Evolutionary conservation across 1,140 invertebrate species (phyloP).

Genomic region (Ctenoplectra terminalis): DNA sequence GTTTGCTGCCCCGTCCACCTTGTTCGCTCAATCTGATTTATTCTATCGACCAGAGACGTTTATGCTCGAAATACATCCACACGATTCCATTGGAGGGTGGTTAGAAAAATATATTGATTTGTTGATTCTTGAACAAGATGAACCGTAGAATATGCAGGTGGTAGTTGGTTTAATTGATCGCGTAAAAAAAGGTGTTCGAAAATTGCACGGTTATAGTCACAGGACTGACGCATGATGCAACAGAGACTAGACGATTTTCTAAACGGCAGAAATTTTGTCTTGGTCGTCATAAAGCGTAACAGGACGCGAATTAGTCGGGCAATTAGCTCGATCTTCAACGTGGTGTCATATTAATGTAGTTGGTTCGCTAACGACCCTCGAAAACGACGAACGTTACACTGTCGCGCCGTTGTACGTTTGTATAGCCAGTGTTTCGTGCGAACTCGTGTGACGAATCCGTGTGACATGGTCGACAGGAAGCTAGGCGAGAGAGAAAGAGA

Average conservation of each 20-base stretch:
- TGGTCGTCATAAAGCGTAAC: background rate
- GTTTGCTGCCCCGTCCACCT: conserved; percentile 1
- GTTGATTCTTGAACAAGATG: background rate
- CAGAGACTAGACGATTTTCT: background rate
- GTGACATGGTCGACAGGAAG: conserved; percentile 11
- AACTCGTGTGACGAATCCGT: conserved; percentile 24
- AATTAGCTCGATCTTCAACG: conserved; percentile 73
- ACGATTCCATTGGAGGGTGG: background rate
- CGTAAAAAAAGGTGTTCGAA: no score
- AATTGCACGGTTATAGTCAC: background rate
- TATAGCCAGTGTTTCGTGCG: conserved; percentile 44
- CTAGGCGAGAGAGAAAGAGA: conserved; percentile 5
- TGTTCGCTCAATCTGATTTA: conserved; percentile 49
- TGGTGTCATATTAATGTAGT: conserved; percentile 74
- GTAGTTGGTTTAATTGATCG: background rate
- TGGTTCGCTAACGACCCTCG: conserved; percentile 66
- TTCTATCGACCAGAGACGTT: background rate
- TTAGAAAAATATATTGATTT: no score
- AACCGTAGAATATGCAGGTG: no score
- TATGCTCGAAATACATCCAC: no score
- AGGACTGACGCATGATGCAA: background rate
- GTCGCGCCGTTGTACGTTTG: conserved; percentile 38
- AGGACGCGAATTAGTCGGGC: conserved; percentile 59
- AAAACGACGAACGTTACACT: conserved; percentile 60
- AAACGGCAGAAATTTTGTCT: conserved; percentile 9